Evolutionary conservation across 2,113 vertebrate species (phyloP).

Genomic region (Eptatretus burgeri): DNA sequence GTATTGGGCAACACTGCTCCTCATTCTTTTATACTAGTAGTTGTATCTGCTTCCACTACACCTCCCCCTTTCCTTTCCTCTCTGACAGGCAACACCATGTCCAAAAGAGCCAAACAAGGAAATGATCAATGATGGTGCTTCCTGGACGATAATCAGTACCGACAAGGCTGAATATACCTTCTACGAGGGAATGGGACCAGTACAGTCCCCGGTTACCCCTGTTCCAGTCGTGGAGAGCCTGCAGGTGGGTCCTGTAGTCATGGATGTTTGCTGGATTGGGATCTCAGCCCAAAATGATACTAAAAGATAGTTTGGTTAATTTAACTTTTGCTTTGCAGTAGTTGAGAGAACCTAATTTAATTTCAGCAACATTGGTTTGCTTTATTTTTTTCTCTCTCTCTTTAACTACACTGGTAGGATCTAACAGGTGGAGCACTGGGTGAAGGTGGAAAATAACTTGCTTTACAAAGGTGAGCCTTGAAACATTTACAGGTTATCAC

Average conservation of each 20-base stretch:
- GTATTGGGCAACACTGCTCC: constrained; percentile 15
- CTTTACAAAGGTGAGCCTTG: constrained; percentile 97
- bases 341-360: neutral
- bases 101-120: constrained; percentile 99
- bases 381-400: constrained; percentile 5
- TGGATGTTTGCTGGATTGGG: neutral
- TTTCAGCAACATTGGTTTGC: constrained; percentile 10
- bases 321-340: constrained; percentile 7
- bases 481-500: constrained; percentile 76
- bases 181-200: constrained; percentile 97
- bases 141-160: constrained; percentile 99
- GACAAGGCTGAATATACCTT: constrained; percentile 98
- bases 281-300: neutral
- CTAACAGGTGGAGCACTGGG: no score
- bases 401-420: constrained; percentile 59
- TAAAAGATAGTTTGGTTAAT: neutral
- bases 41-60: neutral
- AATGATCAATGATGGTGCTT: constrained; percentile 99
- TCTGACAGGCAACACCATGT: constrained; percentile 73
- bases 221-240: constrained; percentile 98
- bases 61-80: constrained; percentile 1
- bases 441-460: constrained; percentile 15
- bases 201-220: constrained; percentile 77
- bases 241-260: constrained; percentile 28
- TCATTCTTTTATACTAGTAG: no score